Base-by-base conservation (phyloP, 2,888 invertebrate genomes). In the Drosophila dives region DNA sequence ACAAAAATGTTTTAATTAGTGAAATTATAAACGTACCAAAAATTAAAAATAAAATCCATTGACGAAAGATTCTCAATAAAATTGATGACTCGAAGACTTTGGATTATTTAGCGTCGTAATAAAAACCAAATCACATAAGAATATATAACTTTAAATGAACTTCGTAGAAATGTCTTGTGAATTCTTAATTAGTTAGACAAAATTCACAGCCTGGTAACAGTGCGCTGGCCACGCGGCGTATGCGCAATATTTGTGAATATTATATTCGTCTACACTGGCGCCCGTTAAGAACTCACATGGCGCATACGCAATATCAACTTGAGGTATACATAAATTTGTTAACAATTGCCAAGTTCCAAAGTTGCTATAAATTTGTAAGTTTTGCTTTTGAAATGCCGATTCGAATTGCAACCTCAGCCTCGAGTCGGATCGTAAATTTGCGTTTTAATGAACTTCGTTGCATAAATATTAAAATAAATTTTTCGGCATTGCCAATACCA, bases 381-480 rank as follows among this genome's bases (percentile, higher is more conserved):
- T 72, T 80, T 77, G 78, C 83, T 80, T 83, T 77, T 79, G 80
- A 84, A 89, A 80, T 80, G 53, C 75, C 67, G 55, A 77, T 55
- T 81, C 71, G 79, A 88, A 86, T 86, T 86, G 84, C 89, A 83
- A 83, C 80, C 77, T 80, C 80, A 80, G 81, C 84, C 84, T 82
- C 85, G 72, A 69, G 60, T 40, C 63, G 64, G 55, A 51, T 70
- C 77, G 72, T 86, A 86, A 86, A 86, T 86, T 88, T 79, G 61
- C 72, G 56, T 70, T 90, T 86, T 86, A 86, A 86, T 90, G 85
- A 90, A 90, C 90, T 86, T 77, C 86, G 61, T 59, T 74, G 88
- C 90, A 86, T 86, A 86, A 86, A 90, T 86, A 86, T 83, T 86
- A 90, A 86, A 88, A 86, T 85, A 85, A 89, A 87, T 87, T 89